Base-by-base conservation (phyloP, 2,888 invertebrate species). In the Campoplex nolae region DNA sequence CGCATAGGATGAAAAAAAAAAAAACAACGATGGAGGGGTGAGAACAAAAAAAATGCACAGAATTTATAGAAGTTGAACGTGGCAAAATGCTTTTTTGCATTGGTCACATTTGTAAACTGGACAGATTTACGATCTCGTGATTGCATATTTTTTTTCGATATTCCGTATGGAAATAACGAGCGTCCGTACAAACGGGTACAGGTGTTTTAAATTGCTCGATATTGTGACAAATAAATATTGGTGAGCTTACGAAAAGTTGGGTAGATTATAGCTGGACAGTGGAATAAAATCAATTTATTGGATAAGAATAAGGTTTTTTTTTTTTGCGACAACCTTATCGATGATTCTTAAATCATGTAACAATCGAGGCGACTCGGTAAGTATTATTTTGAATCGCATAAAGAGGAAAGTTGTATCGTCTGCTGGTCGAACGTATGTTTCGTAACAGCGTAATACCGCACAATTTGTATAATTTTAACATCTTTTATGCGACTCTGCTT, bases 71-170 rank as follows among this genome's bases (percentile, higher is more conserved):
- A 54, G 42, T 54, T 54, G 45, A 85, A 65, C 45, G 71, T 76
- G 81, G 85, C 62, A 76, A 81, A 62, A 77, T 65, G 32, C 65
- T 85, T 75, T 85, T 81, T 76, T 76, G 35, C 80, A 75, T 62
- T 68, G 48, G 48, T 84, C 74, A 74, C 70, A 75, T 76, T 70
- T 70, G 83, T 54, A 77, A 62, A 77, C 58, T 58, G 75, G 80
- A 84, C 80, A 65, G 76, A 56, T 85, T 85, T 85, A 76, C 32
- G 85, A 81, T 71, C 62, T 62, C 62, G 74, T 77, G 71, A 81
- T 81, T 81, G 85, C 81, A 81, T 76, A 76, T 81, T 81, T 76
- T 23, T 23, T 23, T 84, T 80, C 51, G 56, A 28, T 65, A 48
- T 65, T 77, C 45, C 58, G 58, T 18, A 56, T 6, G 4, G 56